These are phyloP conservation scores for Microtus richardsoni DNA, from an alignment of 2,113 vertebrate species.

Conservation along the genomic window DNA sequence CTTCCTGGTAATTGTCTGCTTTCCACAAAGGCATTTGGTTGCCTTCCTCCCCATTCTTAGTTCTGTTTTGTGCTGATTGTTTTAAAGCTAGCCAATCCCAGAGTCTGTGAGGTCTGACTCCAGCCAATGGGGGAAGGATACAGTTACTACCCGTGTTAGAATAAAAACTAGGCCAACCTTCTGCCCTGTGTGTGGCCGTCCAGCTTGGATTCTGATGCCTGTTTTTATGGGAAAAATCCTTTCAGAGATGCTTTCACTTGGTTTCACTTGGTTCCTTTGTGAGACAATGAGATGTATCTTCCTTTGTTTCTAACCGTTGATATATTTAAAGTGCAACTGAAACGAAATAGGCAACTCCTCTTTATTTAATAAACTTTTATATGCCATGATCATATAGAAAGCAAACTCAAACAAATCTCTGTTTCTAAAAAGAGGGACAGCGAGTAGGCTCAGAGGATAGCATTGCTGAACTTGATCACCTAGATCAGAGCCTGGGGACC, in stretches of 20 bases:
- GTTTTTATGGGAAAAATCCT: not conserved
- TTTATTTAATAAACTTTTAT: constrained; percentile 15
- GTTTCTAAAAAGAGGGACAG: not conserved
- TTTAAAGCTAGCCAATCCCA: not conserved
- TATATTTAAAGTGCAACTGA: constrained; percentile 9
- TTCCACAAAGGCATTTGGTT: not conserved
- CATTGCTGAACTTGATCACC: not conserved
- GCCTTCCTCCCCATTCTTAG: not conserved
- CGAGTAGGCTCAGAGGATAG: not conserved
- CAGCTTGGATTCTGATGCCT: not conserved
- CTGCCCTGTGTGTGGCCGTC: not conserved
- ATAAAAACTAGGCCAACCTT: not conserved
- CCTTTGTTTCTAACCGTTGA: not conserved
- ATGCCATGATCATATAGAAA: not conserved
- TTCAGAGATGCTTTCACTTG: not conserved
- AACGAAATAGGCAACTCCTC: not conserved
- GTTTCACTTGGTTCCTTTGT: not conserved
- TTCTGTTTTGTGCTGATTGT: not conserved
- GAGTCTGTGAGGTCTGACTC: not conserved
- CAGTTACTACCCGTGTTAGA: not conserved
- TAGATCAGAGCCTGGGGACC: not conserved
- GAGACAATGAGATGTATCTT: not conserved
- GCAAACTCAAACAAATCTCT: not conserved
- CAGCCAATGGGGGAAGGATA: not conserved
- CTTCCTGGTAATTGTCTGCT: not conserved